Evolutionary conservation across 2,888 invertebrate genomes (phyloP).

Genomic region (Lycaena phlaeas): DNA sequence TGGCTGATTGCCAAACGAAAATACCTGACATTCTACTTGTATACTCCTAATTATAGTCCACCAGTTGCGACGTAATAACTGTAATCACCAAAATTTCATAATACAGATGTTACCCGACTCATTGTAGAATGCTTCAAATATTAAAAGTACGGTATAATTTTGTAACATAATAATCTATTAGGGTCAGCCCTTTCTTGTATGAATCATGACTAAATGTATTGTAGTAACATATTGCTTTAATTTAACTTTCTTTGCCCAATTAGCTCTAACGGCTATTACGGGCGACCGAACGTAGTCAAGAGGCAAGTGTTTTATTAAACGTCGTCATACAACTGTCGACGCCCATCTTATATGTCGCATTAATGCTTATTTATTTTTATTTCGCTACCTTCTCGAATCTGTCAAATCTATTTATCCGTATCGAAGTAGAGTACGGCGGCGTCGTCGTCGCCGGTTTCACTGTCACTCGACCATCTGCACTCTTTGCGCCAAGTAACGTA

Average conservation of each 20-base stretch:
- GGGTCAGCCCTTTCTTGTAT: too few species aligned
- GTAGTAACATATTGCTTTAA: too few species aligned
- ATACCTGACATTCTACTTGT: conserved; percentile 27
- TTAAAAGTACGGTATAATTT: too few species aligned
- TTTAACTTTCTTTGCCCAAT: conserved; percentile 51
- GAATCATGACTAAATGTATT: too few species aligned
- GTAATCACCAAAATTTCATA: conserved; percentile 11
- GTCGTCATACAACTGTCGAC: conserved; percentile 59
- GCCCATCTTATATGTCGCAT: conserved; percentile 67
- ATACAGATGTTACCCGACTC: not conserved
- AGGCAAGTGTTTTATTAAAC: conserved; percentile 74
- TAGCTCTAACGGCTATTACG: conserved; percentile 73
- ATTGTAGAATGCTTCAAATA: too few species aligned
- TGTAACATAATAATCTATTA: too few species aligned
- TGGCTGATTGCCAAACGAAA: conserved; percentile 56
- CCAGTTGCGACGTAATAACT: conserved; percentile 10
- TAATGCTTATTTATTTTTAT: conserved; percentile 69
- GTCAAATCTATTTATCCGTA: not conserved
- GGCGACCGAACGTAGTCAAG: conserved; percentile 70
- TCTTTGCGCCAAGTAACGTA: conserved; percentile 35
- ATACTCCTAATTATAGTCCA: conserved; percentile 15
- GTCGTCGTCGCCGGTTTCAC: too few species aligned
- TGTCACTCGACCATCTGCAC: conserved; percentile 16
- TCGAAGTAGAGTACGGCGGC: conserved; percentile 33
- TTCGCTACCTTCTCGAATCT: conserved; percentile 54